Percentiles rank a stretch among this genome's conserved stretches.
These are phyloP conservation scores for Brenthis hecate DNA, from an alignment of 2,888 invertebrate genomes.

Conservation along the genomic window DNA sequence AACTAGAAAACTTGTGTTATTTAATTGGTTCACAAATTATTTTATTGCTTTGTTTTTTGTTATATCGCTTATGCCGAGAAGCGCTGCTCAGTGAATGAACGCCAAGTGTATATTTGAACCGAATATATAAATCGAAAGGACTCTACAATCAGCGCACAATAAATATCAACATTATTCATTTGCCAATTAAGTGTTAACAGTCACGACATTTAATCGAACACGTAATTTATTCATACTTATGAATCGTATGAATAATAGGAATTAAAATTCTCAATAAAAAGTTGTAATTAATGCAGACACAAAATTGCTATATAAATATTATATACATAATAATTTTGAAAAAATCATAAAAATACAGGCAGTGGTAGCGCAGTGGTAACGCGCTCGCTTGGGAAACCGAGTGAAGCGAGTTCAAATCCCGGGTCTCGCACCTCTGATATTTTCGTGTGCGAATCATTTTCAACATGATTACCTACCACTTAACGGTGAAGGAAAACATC, in stretches of 20 bases:
- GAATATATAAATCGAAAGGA: not conserved
- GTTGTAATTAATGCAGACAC: not conserved
- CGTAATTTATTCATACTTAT: not conserved
- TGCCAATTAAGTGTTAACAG: slow-evolving; percentile 20
- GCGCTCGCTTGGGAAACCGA: no score
- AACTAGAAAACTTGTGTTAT: slow-evolving; percentile 11
- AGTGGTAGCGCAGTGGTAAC: no score
- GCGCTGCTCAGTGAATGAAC: slow-evolving; percentile 2
- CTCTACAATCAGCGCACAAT: slow-evolving; percentile 6
- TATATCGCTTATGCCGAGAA: slow-evolving; percentile 1
- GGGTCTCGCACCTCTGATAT: no score
- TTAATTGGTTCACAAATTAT: slow-evolving; percentile 12
- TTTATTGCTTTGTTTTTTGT: slow-evolving; percentile 17
- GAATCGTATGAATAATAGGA: not conserved
- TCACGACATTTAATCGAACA: slow-evolving; percentile 13
- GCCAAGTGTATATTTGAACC: not conserved
- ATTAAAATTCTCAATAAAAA: not conserved
- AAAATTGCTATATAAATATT: no score
- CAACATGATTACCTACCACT: no score
- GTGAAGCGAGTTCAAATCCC: no score
- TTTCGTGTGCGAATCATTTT: no score
- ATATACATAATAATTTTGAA: no score
- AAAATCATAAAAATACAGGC: no score
- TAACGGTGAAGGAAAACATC: no score
- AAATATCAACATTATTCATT: slow-evolving; percentile 17